Percentiles rank a stretch among this genome's conserved stretches.
Evolutionary conservation across 1,140 invertebrate species (phyloP).

Genomic region (Melipona quadrifasciata): DNA sequence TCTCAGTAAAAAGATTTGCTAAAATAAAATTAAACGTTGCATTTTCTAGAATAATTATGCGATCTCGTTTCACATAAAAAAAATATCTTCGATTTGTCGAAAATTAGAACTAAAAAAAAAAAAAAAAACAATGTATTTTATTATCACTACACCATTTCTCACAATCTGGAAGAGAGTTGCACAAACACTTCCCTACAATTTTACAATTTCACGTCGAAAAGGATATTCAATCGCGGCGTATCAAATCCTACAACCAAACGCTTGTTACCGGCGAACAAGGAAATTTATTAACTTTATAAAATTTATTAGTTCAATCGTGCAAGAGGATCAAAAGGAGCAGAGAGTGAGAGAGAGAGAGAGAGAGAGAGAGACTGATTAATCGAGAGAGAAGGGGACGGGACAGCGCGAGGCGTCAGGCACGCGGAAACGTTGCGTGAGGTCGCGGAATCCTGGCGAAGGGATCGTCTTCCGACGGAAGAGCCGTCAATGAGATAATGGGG

Average conservation of each 20-base stretch:
- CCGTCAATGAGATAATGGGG: constrained; percentile 44
- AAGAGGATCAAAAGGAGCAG: not conserved
- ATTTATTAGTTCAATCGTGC: not conserved
- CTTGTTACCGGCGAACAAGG: not conserved
- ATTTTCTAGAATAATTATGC: no score
- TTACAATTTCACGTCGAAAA: not conserved
- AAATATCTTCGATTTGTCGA: no score
- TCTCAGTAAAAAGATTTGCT: no score
- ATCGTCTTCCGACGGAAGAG: constrained; percentile 18
- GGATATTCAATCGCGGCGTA: not conserved
- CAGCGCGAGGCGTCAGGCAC: constrained; percentile 15
- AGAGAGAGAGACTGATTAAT: not conserved
- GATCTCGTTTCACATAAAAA: no score
- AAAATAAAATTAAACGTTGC: no score
- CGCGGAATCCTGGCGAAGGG: constrained; percentile 19
- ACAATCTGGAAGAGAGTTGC: no score
- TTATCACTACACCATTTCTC: no score
- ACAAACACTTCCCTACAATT: not conserved
- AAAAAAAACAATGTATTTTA: no score
- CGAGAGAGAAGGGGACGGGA: no score
- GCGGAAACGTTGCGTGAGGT: constrained; percentile 65
- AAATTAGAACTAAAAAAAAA: no score
- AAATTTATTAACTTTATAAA: not conserved
- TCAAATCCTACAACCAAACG: not conserved
- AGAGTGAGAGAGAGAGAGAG: no score